Percentiles rank a stretch among this genome's conserved stretches.
Conservation (phyloP, 2,113 vertebrate species). For the Herpetotheres cachinnans region DNA sequence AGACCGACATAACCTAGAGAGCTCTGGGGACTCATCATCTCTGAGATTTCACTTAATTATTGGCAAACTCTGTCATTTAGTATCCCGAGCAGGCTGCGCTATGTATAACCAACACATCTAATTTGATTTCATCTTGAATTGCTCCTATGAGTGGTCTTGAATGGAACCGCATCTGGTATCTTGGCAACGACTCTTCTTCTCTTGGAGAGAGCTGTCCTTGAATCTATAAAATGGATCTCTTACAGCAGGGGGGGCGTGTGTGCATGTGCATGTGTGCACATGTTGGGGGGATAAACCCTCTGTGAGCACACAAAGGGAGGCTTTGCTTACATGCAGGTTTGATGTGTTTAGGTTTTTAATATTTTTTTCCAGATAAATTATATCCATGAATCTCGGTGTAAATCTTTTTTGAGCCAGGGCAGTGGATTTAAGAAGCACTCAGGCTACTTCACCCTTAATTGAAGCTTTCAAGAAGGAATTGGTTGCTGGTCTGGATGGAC, state of each 20-base stretch:
- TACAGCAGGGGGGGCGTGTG: not conserved
- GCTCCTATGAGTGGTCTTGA: constrained; percentile 71
- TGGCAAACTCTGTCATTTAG: constrained; percentile 72
- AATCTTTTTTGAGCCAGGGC: not conserved
- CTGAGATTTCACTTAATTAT: constrained; percentile 72
- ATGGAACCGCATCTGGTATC: constrained; percentile 68
- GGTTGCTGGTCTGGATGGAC: not conserved
- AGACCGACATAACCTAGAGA: constrained; percentile 65
- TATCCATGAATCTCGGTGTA: not conserved
- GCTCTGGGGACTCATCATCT: constrained; percentile 70
- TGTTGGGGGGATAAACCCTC: not conserved
- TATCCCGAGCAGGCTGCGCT: constrained; percentile 58
- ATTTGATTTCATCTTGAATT: constrained; percentile 73
- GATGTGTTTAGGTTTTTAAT: not conserved
- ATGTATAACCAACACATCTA: constrained; percentile 72
- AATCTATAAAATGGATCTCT: constrained; percentile 61
- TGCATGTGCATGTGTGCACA: not conserved
- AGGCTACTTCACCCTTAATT: not conserved
- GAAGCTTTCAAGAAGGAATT: constrained; percentile 6
- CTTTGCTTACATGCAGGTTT: not conserved
- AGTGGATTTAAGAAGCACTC: constrained; percentile 4
- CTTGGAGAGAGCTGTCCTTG: constrained; percentile 64
- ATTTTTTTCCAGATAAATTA: not conserved
- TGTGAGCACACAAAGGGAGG: constrained; percentile 21
- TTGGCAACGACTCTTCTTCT: constrained; percentile 66